Conservation (phyloP, 2,797 vertebrate species). For the Muraenolepis orangiensis region DNA sequence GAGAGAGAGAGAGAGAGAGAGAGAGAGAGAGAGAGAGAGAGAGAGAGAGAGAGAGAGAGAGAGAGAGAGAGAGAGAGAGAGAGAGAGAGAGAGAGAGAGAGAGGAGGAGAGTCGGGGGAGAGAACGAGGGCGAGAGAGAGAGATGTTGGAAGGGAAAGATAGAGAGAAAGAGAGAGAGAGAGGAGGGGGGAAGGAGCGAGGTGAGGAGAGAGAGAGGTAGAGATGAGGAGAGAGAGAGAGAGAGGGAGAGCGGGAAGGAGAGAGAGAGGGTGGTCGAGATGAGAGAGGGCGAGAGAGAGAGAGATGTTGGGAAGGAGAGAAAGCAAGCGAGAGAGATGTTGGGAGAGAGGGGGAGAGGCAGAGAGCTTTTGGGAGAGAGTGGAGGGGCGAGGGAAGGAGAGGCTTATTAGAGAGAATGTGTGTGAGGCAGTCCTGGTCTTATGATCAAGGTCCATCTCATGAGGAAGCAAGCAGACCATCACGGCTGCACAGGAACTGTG, state of each 20-base stretch:
- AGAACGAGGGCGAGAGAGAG: background rate
- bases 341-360: background rate
- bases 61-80: no score
- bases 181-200: background rate
- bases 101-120: background rate
- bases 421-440: background rate
- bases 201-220: background rate
- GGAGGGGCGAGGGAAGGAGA: slow-evolving; percentile 13
- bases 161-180: slow-evolving; percentile 2
- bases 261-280: background rate
- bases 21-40: background rate
- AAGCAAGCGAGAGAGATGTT: no score
- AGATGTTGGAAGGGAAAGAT: no score
- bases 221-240: background rate
- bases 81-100: background rate
- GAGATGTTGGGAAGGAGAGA: no score
- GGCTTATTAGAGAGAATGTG: background rate
- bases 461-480: no score
- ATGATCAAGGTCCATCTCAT: no score
- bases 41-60: background rate
- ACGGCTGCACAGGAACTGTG: background rate
- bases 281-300: background rate
- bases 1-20: slow-evolving; percentile 4
- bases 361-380: slow-evolving; percentile 5
- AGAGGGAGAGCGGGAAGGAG: no score